Conservation (phyloP, 2,113 vertebrate genomes). For the Jacana jacana region DNA sequence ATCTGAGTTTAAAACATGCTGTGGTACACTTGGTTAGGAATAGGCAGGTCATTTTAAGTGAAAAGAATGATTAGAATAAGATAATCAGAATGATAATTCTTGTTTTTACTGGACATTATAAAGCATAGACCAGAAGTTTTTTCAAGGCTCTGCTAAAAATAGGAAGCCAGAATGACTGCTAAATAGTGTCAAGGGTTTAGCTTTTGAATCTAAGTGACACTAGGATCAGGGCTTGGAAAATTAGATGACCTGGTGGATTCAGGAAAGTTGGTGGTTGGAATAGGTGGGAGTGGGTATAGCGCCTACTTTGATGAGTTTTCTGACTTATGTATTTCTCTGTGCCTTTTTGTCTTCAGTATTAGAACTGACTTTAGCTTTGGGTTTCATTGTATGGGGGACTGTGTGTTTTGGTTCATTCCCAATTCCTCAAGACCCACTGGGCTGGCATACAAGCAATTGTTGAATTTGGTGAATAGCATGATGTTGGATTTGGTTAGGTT, state of each 20-base stretch:
- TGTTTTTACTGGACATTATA: background rate
- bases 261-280: background rate
- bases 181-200: background rate
- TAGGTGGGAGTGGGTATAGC: background rate
- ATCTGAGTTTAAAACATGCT: background rate
- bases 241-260: background rate
- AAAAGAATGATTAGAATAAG: background rate
- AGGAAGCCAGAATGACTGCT: background rate
- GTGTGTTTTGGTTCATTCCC: background rate
- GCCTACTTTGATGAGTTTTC: background rate
- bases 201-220: background rate
- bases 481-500: background rate
- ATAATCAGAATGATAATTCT: background rate
- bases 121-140: background rate
- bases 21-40: background rate
- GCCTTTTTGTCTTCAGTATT: background rate
- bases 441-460: background rate
- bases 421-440: background rate
- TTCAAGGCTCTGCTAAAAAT: background rate
- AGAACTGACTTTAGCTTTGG: background rate
- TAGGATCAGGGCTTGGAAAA: background rate
- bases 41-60: background rate
- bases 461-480: background rate
- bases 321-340: background rate
- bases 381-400: background rate